A percentile compares a stretch with the other conserved stretches of the same genome.
Evolutionary conservation across 2,113 vertebrate genomes (phyloP).

Genomic region (Vicugna pacos): DNA sequence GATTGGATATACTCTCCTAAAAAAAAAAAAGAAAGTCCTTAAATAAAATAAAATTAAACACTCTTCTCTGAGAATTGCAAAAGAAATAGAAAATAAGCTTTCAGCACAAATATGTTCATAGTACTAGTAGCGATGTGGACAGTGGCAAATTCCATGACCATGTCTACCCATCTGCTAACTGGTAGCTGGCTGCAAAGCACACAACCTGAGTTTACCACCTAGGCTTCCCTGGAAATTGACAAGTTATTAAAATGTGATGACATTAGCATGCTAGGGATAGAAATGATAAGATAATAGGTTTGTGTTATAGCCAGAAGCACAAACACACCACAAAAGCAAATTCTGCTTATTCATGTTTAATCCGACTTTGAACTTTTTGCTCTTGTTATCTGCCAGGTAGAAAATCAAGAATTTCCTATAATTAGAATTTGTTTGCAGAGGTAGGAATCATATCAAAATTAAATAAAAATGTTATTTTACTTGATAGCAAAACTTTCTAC

Average conservation of each 20-base stretch:
- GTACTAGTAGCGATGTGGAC: background rate
- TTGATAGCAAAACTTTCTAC: background rate
- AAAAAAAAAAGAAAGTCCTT: background rate
- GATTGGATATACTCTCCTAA: background rate
- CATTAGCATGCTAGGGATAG: background rate
- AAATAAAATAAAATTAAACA: conserved; percentile 14
- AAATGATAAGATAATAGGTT: background rate
- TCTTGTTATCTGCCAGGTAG: background rate
- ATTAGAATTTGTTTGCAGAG: background rate
- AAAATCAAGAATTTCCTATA: background rate
- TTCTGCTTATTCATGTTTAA: background rate
- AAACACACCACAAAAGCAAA: conserved; percentile 14
- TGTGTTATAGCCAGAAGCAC: background rate
- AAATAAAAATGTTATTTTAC: conserved; percentile 33
- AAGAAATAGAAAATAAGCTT: background rate
- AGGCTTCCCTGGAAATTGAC: background rate
- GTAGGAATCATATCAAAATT: background rate
- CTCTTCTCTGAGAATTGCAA: background rate
- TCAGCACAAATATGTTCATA: background rate
- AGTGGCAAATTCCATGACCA: background rate
- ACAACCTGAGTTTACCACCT: background rate
- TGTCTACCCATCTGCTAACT: background rate
- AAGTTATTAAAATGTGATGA: background rate
- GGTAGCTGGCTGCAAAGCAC: background rate
- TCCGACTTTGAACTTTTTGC: background rate